phyloP scores from a whole-genome alignment of 2,797 vertebrate genomes.

The Lycodopsis pacificus region DNA sequence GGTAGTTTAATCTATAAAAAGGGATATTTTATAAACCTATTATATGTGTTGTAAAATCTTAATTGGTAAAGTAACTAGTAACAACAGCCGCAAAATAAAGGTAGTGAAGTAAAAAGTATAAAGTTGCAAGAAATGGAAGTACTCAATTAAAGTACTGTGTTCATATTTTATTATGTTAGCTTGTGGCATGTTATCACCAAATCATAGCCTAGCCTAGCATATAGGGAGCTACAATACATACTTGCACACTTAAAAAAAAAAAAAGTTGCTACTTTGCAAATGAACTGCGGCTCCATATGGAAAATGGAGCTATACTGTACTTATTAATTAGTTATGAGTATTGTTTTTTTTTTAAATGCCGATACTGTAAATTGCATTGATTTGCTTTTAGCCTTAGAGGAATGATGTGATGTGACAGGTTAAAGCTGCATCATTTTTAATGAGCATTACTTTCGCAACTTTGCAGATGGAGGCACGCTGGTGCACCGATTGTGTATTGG shows the following conservation, averaged over 20 bases:
- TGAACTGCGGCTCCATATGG: neutral
- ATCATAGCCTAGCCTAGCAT: too few relatives aligned
- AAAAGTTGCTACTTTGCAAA: too few relatives aligned
- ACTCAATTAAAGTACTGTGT: neutral
- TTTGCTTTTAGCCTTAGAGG: neutral
- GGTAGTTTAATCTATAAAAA: neutral
- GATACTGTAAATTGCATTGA: neutral
- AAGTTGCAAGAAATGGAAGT: neutral
- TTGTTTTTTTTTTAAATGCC: neutral
- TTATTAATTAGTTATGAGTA: neutral
- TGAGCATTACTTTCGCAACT: neutral
- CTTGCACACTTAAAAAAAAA: too few relatives aligned
- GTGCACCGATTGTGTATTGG: constrained; percentile 16
- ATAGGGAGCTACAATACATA: too few relatives aligned
- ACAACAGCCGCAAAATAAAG: neutral
- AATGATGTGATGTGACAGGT: neutral
- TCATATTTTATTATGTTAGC: too few relatives aligned
- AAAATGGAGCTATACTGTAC: neutral
- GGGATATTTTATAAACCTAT: neutral
- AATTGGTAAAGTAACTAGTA: neutral
- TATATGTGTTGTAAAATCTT: neutral
- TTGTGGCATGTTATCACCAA: too few relatives aligned
- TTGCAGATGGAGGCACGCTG: constrained; percentile 27
- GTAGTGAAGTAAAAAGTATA: neutral
- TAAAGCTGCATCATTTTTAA: neutral